Percentiles rank a stretch among this genome's conserved stretches.
Conservation (phyloP, 2,888 invertebrate genomes). For the Metalampra italica region DNA sequence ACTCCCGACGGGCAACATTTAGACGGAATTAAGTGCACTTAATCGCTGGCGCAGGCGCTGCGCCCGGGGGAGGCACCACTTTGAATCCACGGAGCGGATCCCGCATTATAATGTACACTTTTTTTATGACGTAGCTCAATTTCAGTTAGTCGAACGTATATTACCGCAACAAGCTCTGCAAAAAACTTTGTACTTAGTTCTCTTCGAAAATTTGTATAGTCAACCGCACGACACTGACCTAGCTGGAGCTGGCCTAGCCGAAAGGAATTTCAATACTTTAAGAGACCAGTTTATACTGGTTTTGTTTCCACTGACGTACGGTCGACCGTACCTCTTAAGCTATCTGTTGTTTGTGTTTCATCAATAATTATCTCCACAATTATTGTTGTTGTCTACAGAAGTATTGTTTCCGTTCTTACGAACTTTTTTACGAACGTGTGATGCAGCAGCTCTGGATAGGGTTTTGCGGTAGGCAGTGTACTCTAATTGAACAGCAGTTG, state of each 20-base stretch:
- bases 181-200: slow-evolving; percentile 8
- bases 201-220: too few relatives aligned
- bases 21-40: slow-evolving; percentile 70
- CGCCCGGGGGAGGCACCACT: slow-evolving; percentile 49
- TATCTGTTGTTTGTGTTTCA: too few relatives aligned
- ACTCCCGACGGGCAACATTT: slow-evolving; percentile 62
- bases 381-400: background rate
- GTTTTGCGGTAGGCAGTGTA: slow-evolving; percentile 23
- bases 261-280: too few relatives aligned
- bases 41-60: slow-evolving; percentile 62
- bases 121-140: slow-evolving; percentile 46
- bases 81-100: slow-evolving; percentile 27
- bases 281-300: too few relatives aligned
- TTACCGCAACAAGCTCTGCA: slow-evolving; percentile 23
- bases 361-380: background rate
- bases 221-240: too few relatives aligned
- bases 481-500: slow-evolving; percentile 35
- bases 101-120: slow-evolving; percentile 49
- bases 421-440: background rate
- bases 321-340: too few relatives aligned
- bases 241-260: too few relatives aligned
- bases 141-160: slow-evolving; percentile 33
- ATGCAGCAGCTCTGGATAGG: slow-evolving; percentile 6
- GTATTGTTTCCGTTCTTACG: background rate
- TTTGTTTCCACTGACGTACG: too few relatives aligned